A percentile compares a stretch with the other conserved stretches of the same genome.
Conservation (phyloP, 2,888 invertebrate genomes). For the Acutogordius australiensis region DNA sequence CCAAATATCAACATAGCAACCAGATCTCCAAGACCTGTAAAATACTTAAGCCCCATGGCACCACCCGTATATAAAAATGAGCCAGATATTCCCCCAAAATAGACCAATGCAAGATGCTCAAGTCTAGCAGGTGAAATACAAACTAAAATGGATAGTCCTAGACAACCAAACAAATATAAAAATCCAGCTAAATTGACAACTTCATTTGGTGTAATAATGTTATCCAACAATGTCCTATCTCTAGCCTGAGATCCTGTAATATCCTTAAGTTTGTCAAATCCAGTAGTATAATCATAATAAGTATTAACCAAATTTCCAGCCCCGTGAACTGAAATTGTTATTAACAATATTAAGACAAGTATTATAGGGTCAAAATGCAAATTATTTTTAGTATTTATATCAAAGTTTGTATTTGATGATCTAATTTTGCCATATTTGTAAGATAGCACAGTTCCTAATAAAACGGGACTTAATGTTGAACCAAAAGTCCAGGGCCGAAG, state of each 20-base stretch:
- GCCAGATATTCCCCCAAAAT: constrained; percentile 71
- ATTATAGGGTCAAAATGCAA: constrained; percentile 50
- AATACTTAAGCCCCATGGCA: constrained; percentile 73
- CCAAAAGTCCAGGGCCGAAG: constrained; percentile 73
- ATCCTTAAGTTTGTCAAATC: constrained; percentile 54
- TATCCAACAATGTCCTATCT: constrained; percentile 72
- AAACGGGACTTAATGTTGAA: constrained; percentile 59
- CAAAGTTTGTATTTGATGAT: background rate
- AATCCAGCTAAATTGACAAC: constrained; percentile 61
- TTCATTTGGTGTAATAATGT: constrained; percentile 48
- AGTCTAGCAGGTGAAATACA: constrained; percentile 57
- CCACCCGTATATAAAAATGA: constrained; percentile 72
- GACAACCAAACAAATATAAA: constrained; percentile 53
- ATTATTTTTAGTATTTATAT: too few species aligned
- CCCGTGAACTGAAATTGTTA: constrained; percentile 64
- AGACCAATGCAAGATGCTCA: constrained; percentile 71
- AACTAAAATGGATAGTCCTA: constrained; percentile 45
- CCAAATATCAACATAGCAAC: constrained; percentile 68
- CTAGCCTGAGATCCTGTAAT: constrained; percentile 38
- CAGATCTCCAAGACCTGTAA: constrained; percentile 57
- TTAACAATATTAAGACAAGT: constrained; percentile 48
- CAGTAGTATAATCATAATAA: constrained; percentile 71
- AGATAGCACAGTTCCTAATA: constrained; percentile 57
- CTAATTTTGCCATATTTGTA: constrained; percentile 35
- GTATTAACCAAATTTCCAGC: constrained; percentile 88